These are phyloP conservation scores for Heliocidaris erythrogramma DNA, from an alignment of 35 echinoderm and acorn worm species.

Conservation along the genomic window DNA sequence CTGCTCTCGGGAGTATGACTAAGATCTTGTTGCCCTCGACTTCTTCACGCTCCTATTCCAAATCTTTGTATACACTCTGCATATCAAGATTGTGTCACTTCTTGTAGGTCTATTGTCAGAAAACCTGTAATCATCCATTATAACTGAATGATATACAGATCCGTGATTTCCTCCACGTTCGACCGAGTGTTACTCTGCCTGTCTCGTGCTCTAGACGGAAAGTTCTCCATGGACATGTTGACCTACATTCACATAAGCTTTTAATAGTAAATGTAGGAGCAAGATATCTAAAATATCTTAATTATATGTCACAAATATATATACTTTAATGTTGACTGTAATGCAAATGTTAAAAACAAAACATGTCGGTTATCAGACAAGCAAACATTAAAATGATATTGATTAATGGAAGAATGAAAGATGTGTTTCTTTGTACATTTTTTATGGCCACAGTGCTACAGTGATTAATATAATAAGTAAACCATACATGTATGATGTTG, in stretches of 20 bases:
- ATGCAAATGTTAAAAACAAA: no score
- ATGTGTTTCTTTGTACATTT: no score
- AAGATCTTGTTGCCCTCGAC: background rate
- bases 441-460: no score
- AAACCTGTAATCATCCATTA: background rate
- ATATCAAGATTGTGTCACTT: background rate
- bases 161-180: background rate
- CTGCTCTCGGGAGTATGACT: background rate
- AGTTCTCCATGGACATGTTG: background rate
- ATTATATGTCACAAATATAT: background rate
- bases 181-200: background rate
- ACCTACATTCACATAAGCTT: background rate
- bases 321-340: background rate
- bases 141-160: background rate
- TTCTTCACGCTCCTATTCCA: background rate
- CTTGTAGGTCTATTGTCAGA: background rate
- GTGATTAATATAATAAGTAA: no score
- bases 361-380: no score
- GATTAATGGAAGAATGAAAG: no score
- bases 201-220: background rate
- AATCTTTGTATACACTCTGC: background rate
- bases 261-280: background rate
- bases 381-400: no score
- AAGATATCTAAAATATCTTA: background rate
- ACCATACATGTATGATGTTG: no score